phyloP scores from a whole-genome alignment of 2,888 invertebrate genomes.

The Galerucella pusilla region DNA sequence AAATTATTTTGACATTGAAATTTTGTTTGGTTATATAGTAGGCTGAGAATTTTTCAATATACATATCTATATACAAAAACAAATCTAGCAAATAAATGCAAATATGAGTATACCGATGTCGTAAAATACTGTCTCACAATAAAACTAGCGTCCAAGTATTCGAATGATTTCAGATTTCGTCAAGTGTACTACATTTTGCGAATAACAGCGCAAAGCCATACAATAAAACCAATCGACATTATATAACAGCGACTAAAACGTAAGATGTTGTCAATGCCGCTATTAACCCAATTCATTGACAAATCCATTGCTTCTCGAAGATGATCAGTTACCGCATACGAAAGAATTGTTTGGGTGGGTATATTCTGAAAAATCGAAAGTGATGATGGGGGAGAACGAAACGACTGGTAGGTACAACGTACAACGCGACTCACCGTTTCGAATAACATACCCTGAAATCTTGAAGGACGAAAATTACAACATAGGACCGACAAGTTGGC shows the following conservation, averaged over 20 bases:
- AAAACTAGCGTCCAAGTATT: background rate
- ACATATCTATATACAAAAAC: too few species aligned
- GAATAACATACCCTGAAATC: slow-evolving; percentile 27
- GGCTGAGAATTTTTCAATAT: too few species aligned
- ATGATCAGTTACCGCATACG: slow-evolving; percentile 10
- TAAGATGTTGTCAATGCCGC: slow-evolving; percentile 3
- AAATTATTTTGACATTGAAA: too few species aligned
- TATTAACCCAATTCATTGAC: slow-evolving; percentile 16
- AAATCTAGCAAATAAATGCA: too few species aligned
- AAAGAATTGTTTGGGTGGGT: background rate
- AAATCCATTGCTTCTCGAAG: slow-evolving; percentile 1
- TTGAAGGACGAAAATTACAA: slow-evolving; percentile 44
- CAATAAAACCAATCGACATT: background rate
- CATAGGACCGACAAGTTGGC: slow-evolving; percentile 32
- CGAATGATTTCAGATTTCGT: background rate
- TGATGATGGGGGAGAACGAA: background rate
- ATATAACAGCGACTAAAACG: background rate
- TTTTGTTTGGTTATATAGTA: too few species aligned
- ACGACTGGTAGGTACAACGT: background rate
- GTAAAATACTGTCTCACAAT: background rate
- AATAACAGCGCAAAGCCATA: background rate
- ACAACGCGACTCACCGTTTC: background rate
- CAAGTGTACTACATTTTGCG: background rate
- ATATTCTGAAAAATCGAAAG: background rate
- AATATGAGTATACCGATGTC: too few species aligned